Conservation (phyloP, 1,140 invertebrate genomes). For the Zaprionus camerounensis region DNA sequence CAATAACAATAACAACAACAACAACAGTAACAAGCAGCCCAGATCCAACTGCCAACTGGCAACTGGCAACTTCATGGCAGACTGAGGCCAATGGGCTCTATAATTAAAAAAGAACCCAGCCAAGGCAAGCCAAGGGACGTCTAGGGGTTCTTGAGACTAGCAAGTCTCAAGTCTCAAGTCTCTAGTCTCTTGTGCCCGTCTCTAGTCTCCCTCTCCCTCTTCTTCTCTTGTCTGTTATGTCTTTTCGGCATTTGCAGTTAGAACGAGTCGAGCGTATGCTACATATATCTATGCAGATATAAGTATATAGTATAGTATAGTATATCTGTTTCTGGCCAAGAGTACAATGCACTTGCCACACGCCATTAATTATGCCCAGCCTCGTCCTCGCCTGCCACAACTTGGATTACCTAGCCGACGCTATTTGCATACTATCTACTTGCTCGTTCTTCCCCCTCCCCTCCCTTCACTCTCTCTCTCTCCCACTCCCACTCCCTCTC, state of each 20-base stretch:
- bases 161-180: conserved; percentile 4
- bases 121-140: conserved; percentile 45
- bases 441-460: background rate
- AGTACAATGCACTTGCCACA: conserved; percentile 81
- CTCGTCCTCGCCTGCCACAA: background rate
- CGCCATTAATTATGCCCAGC: conserved; percentile 74
- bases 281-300: conserved; percentile 5
- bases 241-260: conserved; percentile 63
- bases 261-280: conserved; percentile 32
- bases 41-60: conserved; percentile 6
- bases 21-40: background rate
- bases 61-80: conserved; percentile 34
- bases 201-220: background rate
- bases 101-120: conserved; percentile 64
- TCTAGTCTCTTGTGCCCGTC: conserved; percentile 1
- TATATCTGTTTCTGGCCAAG: conserved; percentile 21
- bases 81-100: conserved; percentile 58
- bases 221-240: conserved; percentile 3
- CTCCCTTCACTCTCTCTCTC: background rate
- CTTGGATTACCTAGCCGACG: conserved; percentile 47
- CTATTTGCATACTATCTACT: conserved; percentile 56
- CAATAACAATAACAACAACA: background rate
- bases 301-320: background rate
- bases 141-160: background rate
- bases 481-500: conserved; percentile 12